Base-by-base conservation (phyloP, 1,140 invertebrate species). In the Aphelenchoides fujianensis region DNA sequence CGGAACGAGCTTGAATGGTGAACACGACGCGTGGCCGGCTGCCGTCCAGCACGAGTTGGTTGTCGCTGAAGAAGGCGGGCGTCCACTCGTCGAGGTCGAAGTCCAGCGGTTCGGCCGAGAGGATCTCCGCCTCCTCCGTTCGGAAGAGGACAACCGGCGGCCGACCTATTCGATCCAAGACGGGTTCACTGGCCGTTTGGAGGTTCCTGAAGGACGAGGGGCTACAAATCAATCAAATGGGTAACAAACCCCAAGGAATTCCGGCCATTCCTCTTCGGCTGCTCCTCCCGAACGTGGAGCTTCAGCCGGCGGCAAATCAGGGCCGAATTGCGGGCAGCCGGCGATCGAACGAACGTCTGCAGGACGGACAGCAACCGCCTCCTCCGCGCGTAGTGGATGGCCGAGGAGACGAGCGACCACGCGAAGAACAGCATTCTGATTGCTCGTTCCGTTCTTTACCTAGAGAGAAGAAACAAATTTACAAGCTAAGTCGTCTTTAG, bases 351-450 rank as follows among this genome's bases (percentile, higher is more conserved):
- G 3, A 41, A 37, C 31, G 32, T 16, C 53, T 30, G 31, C n/a
- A 66, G 30, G 32, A 66, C 23, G 53, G 31, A 12, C 1, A 36
- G 7, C 16, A 66, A 36, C 31, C 63, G 63, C 2, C 62, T 9
- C 23, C 61, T 69, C 62, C 68, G 31, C 3, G 69, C 52, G 34
- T 57, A 34, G 3, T 73, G 34, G 1, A 72, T 57, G 37, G 32
- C 70, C 19, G 71, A 57, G n/a, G 37, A 73, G 35, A 72, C 37
- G 19, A 72, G 31, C 34, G 71, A 72, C 53, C 48, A 72, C n/a
- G 71, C 41, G 23, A 48, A 48, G 41, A 48, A 23, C 23, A 48
- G 23, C 41, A 48, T 48, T n/a, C n/a, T n/a, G n/a, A n/a, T n/a
- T n/a, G n/a, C n/a, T n/a, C n/a, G n/a, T n/a, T n/a, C n/a, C n/a